Evolutionary conservation across 1,140 invertebrate genomes (phyloP), one percentile per base, ranked within the genome.

Genomic region (Latrodectus geometricus): DNA sequence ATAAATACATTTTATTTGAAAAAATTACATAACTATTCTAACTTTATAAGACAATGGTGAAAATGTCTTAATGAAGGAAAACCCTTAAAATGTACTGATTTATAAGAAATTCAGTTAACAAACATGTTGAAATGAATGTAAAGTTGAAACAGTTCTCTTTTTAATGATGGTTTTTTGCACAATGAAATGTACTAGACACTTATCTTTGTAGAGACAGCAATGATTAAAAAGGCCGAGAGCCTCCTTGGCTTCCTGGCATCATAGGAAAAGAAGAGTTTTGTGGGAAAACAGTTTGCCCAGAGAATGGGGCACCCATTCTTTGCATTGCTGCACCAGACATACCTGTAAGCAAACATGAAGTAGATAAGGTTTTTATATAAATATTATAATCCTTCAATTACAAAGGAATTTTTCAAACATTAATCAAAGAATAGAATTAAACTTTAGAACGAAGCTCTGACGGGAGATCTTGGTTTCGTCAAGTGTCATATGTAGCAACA

Each of bases 241-340:
- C 61, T 12, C 79, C 65, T 73, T 87, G 86, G 20, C 86, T 78
- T 35, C 35, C 35, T 35, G 35, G 35, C 77, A 87, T 73, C 86
- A 87, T 81, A 15, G 81, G 86, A 66, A 87, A 35, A 14, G 69
- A 70, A 15, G 75, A 66, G 15, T 49, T 76, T 52, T 75, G 72
- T 70, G 81, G 65, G 54, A 52, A 56, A n/a, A 79, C 48, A 12
- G 56, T 12, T 54, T 56, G 84, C 15, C 23, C 50, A 20, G 49
- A 12, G 48, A 54, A 86, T 7, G 84, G 82, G 15, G 54, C 52
- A 56, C 20, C 52, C 48, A 73, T 69, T 61, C 77, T 50, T 14
- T 56, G 65, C 50, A 73, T 50, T 14, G 54, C 17, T 4, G 61
- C 77, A 54, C 52, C 76, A 49, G 84, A n/a, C 75, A 86, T 86